Evolutionary conservation across 2,113 vertebrate genomes (phyloP), one percentile per base, ranked within the genome.

Genomic region (Thryonomys swinderianus): DNA sequence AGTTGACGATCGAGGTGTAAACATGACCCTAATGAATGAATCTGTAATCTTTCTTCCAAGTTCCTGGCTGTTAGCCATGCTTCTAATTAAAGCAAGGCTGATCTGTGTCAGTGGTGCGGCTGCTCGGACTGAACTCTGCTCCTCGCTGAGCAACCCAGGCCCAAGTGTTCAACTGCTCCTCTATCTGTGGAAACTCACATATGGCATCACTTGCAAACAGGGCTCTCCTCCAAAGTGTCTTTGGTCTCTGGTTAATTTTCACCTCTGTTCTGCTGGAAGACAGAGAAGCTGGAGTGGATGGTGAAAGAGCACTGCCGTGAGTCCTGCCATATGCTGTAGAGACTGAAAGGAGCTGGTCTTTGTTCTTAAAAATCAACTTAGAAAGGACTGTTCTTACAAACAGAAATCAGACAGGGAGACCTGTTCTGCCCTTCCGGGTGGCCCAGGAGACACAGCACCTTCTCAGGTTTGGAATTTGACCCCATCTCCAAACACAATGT

Each of bases 11-110:
- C 32, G 85, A 96, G 90, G 85, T 97, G 82, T 95, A 97, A 97
- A 96, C 96, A 97, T 84, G 96, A 94, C 90, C 93, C 69, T 96
- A 85, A 96, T 95, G 95, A 95, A 96, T 92, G 88, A 93, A 95
- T 91, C 83, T 95, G 83, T 90, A 88, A 90, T 95, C 95, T 94
- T 67, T 79, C 82, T 88, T 93, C 82, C 71, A 86, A 85, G 62
- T 83, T 85, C 51, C 93, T 95, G 96, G 96, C 73, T 27, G 25
- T 76, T 37, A 80, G 95, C 97, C 96, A 95, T 71, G 30, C 67
- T 92, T 89, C 94, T 94, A 95, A 97, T 97, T 97, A 96, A 93
- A 91, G 48, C 2, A 2, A 88, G 57, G 48, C 34, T 14, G n/a
- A 32, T 90, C 62, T 0, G 0, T 23, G 57, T 23, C 23, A 18